Conservation (phyloP, 2,797 vertebrate species). For the Cygnus olor region DNA sequence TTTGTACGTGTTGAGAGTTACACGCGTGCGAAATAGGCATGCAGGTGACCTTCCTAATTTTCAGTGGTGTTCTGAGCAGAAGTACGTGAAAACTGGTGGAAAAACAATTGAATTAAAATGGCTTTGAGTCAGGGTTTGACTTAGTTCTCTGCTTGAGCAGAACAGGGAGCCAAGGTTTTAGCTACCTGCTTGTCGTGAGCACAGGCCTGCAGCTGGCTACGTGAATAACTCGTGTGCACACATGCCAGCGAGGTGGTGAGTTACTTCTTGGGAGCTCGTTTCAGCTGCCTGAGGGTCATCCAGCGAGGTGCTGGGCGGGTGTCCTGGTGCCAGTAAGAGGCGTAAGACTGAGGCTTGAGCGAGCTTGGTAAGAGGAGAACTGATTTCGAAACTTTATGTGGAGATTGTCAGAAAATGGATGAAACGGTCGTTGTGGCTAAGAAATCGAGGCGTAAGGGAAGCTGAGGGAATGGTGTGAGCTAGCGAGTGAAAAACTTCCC, state of each 20-base stretch:
- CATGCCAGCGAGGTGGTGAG: rapidly evolving
- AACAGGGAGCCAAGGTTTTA: too few relatives aligned
- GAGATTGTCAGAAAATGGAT: background rate
- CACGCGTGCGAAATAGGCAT: rapidly evolving
- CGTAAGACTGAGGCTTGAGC: background rate
- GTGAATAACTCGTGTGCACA: rapidly evolving
- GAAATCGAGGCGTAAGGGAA: background rate
- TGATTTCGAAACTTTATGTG: background rate
- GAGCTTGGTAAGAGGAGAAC: background rate
- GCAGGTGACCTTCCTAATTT: rapidly evolving
- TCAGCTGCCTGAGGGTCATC: background rate
- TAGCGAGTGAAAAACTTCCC: rapidly evolving
- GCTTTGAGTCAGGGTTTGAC: rapidly evolving
- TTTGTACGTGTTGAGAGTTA: rapidly evolving
- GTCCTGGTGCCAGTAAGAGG: background rate
- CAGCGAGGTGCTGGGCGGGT: background rate
- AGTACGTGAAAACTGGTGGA: background rate
- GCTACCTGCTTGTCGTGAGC: background rate
- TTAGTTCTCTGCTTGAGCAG: background rate
- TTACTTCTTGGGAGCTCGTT: too few relatives aligned
- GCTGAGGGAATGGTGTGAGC: background rate
- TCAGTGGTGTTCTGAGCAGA: background rate
- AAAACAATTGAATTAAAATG: rapidly evolving
- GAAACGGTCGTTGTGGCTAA: rapidly evolving
- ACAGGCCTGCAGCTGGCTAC: rapidly evolving